Evolutionary conservation across 2,797 vertebrate species (phyloP), one percentile per base, ranked within the genome.

Genomic region (Semaprochilodus insignis): DNA sequence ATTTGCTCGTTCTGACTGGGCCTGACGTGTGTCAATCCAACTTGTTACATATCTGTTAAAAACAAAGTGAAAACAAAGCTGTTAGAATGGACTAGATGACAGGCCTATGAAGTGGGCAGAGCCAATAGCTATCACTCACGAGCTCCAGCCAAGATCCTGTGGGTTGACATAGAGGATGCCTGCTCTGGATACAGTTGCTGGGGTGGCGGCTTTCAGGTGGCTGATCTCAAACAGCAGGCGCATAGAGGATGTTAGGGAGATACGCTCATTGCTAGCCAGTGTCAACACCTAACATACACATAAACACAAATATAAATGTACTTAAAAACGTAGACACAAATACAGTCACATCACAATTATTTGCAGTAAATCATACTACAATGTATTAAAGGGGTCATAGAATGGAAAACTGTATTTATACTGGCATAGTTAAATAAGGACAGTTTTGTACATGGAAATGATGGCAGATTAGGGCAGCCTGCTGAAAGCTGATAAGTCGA

Each of bases 171-270:
- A 95, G 48, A 94, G 92, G 77, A 93, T 95, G 19, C 94, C 93
- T 36, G 92, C 92, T 89, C 95, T 93, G 77, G 94, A 96, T 66
- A 95, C 91, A 10, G 92, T 96, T 36, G 94, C 93, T 19, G 94
- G 95, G 80, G 93, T 94, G 6, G 88, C 94, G 52, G 93, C 94
- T 78, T 91, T 93, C 59, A 97, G 92, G 86, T 93, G 90, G 34
- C 90, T 95, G 82, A 95, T 96, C 91, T 96, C 93, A 92, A 95
- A 96, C 60, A 97, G 89, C 2, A 96, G 88, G 62, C 95, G 91
- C 92, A 95, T 95, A 81, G 92, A 93, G 34, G 94, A 82, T 0
- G 93, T 94, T 82, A 95, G 85, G 74, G 93, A 95, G 80, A 96
- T 93, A 63, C 92, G 91, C 88, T 95, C 92, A 34, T 96, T 96